Evolutionary conservation across 2,113 vertebrate genomes (phyloP).

Genomic region (Planiliza haematocheilus): DNA sequence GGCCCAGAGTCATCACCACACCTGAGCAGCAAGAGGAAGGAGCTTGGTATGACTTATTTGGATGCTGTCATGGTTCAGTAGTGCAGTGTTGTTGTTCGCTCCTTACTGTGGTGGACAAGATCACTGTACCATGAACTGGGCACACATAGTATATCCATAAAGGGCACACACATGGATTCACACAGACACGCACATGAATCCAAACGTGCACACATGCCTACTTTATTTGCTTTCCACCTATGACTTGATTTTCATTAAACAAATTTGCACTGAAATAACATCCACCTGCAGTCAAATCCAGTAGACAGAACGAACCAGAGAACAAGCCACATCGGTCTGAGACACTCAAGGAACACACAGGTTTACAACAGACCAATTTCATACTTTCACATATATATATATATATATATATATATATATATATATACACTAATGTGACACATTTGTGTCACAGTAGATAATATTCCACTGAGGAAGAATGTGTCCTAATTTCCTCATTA

Average conservation of each 20-base stretch:
- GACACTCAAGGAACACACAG: neutral
- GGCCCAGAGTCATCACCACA: conserved; percentile 24
- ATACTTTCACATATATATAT: neutral
- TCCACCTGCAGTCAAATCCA: conserved; percentile 62
- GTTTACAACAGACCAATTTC: neutral
- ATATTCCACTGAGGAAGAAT: conserved; percentile 6
- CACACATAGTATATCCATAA: neutral
- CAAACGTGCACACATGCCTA: neutral
- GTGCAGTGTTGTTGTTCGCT: neutral
- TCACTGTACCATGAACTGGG: neutral
- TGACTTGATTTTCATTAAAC: conserved; percentile 69
- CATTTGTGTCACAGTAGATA: conserved; percentile 1
- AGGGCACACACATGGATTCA: neutral
- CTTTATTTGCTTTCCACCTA: conserved; percentile 54
- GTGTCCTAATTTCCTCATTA: conserved; percentile 48
- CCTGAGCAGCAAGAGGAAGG: conserved; percentile 33
- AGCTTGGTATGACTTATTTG: conserved; percentile 40
- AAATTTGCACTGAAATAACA: conserved; percentile 55
- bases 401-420: no score
- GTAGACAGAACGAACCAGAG: conserved; percentile 26
- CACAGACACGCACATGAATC: conserved; percentile 2
- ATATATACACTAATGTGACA: conserved; percentile 3
- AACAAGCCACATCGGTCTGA: neutral
- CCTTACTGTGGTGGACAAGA: conserved; percentile 2
- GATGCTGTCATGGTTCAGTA: conserved; percentile 38